Evolutionary conservation across 2,888 invertebrate genomes (phyloP).

Genomic region (Coleophora flavipennella): DNA sequence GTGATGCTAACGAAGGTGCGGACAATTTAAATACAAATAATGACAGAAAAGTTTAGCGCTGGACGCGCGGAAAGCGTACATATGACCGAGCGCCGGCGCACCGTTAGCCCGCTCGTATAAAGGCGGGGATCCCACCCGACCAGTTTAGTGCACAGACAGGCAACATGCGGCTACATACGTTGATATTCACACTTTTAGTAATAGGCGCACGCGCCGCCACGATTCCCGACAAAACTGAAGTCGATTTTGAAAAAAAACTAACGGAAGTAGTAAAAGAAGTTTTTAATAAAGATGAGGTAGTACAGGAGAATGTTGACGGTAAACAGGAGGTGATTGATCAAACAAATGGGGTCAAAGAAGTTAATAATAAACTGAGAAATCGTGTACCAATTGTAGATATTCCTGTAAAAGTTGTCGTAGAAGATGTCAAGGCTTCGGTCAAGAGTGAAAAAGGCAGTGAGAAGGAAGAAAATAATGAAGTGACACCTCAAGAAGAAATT

Average conservation of each 20-base stretch:
- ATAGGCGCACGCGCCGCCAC: constrained; percentile 43
- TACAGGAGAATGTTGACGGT: constrained; percentile 14
- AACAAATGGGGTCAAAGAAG: constrained; percentile 29
- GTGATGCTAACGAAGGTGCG: constrained; percentile 17
- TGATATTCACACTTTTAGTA: constrained; percentile 33
- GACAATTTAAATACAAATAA: constrained; percentile 50
- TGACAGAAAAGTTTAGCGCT: constrained; percentile 52
- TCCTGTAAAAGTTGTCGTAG: constrained; percentile 47
- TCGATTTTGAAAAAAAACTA: constrained; percentile 25
- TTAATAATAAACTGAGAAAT: constrained; percentile 37
- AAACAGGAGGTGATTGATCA: constrained; percentile 36
- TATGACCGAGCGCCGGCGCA: constrained; percentile 32
- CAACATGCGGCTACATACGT: constrained; percentile 53
- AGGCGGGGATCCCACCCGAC: constrained; percentile 32
- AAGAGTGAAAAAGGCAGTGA: constrained; percentile 22
- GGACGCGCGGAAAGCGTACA: constrained; percentile 36
- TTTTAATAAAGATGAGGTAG: constrained; percentile 21
- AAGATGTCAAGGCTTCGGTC: constrained; percentile 24
- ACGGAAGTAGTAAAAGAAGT: constrained; percentile 22
- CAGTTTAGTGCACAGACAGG: constrained; percentile 35
- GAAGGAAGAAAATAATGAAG: constrained; percentile 25
- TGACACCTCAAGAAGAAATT: constrained; percentile 26
- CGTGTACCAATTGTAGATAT: constrained; percentile 28
- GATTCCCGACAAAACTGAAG: constrained; percentile 23
- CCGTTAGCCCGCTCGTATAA: constrained; percentile 60